phyloP scores from a whole-genome alignment of 2,113 vertebrate genomes.

The Progne subis region DNA sequence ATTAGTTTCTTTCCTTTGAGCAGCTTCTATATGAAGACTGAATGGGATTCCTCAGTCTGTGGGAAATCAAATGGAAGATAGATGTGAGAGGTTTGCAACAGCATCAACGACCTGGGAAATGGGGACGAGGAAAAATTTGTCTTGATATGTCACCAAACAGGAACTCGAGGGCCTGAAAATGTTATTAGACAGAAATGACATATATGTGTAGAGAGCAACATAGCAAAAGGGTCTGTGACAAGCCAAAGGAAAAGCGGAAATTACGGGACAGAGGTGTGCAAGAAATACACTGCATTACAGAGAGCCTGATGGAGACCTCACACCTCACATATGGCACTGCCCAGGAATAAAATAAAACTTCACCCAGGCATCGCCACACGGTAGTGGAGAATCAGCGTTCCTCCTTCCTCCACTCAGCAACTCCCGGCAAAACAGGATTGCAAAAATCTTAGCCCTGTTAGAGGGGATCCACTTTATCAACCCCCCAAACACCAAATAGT shows the following conservation, averaged over 20 bases:
- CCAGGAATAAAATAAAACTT: neutral
- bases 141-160: neutral
- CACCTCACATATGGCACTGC: neutral
- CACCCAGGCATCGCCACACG: fast-evolving
- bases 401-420: neutral
- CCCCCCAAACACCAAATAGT: neutral
- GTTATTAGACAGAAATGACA: neutral
- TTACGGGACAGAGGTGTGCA: neutral
- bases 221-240: neutral
- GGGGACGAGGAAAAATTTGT: neutral
- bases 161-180: neutral
- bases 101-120: neutral
- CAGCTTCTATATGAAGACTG: too few relatives aligned
- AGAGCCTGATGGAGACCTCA: neutral
- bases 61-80: neutral
- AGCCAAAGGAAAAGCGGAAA: neutral
- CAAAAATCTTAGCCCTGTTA: neutral
- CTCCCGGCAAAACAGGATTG: neutral
- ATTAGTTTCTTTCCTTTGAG: too few relatives aligned
- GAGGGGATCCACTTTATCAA: neutral
- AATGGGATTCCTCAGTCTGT: neutral
- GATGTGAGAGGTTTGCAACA: neutral
- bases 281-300: neutral
- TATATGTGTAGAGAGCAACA: neutral
- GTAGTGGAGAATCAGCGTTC: neutral